A percentile compares a stretch with the other conserved stretches of the same genome.
Evolutionary conservation across 1,140 invertebrate genomes (phyloP).

Genomic region (Brachionus plicatilis): DNA sequence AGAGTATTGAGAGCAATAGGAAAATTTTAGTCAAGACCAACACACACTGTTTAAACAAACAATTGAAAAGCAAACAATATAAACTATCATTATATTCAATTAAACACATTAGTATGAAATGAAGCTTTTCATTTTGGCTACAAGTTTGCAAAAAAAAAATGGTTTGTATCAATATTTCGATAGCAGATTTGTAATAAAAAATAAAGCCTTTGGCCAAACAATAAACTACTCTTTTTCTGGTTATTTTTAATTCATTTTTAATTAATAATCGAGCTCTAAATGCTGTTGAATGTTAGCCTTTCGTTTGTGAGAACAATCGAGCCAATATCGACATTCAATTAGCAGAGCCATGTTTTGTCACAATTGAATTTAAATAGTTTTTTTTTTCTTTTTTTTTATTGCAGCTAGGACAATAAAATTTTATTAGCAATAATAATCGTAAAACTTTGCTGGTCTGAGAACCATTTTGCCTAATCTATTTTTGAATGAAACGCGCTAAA

Average conservation of each 20-base stretch:
- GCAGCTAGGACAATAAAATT: neutral
- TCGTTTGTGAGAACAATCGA: neutral
- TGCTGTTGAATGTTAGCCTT: neutral
- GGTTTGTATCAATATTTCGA: neutral
- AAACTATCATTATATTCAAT: constrained; percentile 2
- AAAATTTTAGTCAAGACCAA: neutral
- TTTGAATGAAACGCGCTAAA: neutral
- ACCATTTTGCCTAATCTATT: neutral
- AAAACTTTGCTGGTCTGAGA: neutral
- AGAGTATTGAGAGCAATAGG: neutral
- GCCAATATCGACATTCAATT: neutral
- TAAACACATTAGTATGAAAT: neutral
- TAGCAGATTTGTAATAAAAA: neutral
- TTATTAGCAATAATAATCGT: neutral
- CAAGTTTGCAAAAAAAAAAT: neutral
- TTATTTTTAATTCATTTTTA: neutral
- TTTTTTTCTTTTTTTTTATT: neutral
- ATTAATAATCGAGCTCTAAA: neutral
- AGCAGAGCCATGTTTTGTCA: neutral
- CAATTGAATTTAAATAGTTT: neutral
- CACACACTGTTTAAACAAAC: neutral
- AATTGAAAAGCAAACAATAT: neutral
- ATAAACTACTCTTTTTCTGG: neutral
- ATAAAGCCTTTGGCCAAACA: neutral
- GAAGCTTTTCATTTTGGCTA: neutral